Base-by-base conservation (phyloP, 2,113 vertebrate species). In the Trematocara stigmaticum region DNA sequence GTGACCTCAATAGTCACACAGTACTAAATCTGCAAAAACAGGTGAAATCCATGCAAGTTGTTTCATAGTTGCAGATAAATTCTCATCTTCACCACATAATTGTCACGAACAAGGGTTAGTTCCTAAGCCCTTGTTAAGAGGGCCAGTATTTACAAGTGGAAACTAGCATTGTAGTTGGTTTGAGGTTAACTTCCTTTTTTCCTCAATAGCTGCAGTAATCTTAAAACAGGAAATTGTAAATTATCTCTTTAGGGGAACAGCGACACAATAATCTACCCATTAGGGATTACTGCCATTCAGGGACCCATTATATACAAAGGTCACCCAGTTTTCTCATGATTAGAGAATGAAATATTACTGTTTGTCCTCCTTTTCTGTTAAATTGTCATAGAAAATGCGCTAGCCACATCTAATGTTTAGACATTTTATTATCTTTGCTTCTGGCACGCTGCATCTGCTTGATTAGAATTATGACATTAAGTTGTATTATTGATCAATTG, bases 211-310 rank as follows among this genome's bases (percentile, higher is more conserved):
- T 7, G 4, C 15, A 34, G 3, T 29, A 34, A 7, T 80, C 5
- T 56, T 71, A 40, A 82, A 92, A 91, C 26, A 42, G 85, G 87
- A 92, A 90, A 81, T 76, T 83, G 78, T 47, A 82, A 88, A 53
- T 71, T 12, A 80, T 52, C 52, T 79, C 10, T 55, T n/a, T 12
- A 7, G 47, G 29, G 38, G 6, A 57, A 56, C 40, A 52, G 23
- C 47, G 7, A n/a, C 76, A 66, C 23, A 76, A 78, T 81, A 34
- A 61, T 78, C 18, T 69, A 45, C 66, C 49, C 66, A 20, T 52
- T 47, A 40, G 11, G n/a, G 6, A 18, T 87, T 7, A 12, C 18
- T 7, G 3, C 3, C 16, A 38, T 59, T 64, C 38, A 74, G 10
- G 40, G 6, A 57, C 52, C 34, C 45, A 29, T 7, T 59, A 38